Conservation (phyloP, 1,140 invertebrate genomes). For the Euglossa dilemma region DNA sequence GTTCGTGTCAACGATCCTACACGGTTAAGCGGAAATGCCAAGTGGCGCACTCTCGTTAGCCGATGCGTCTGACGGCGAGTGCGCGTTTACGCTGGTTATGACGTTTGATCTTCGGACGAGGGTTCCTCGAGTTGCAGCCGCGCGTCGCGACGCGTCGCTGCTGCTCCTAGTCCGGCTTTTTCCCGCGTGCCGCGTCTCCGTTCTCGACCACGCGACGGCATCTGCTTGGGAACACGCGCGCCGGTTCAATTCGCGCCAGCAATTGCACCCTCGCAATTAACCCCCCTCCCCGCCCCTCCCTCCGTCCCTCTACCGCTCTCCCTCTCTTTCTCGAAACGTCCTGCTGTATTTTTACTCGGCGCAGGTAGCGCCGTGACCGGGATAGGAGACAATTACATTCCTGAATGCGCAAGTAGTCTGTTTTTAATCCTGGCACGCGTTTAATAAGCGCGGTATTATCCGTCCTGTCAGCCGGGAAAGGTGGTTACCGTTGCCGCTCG, state of each 20-base stretch:
- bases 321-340: not conserved
- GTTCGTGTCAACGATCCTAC: slow-evolving; percentile 54
- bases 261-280: not conserved
- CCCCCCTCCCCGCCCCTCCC: no score
- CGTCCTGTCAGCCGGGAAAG: not conserved
- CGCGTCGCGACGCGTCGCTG: not conserved
- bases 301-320: no score
- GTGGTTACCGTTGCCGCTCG: not conserved
- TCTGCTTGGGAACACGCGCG: not conserved
- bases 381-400: slow-evolving; percentile 2
- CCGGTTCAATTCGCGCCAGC: not conserved
- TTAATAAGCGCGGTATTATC: slow-evolving; percentile 45
- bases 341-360: not conserved
- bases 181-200: not conserved
- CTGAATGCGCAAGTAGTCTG: slow-evolving; percentile 32
- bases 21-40: slow-evolving; percentile 52
- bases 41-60: slow-evolving; percentile 57
- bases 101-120: slow-evolving; percentile 48
- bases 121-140: not conserved
- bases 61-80: slow-evolving; percentile 62
- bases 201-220: not conserved
- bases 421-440: slow-evolving; percentile 48
- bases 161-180: no score
- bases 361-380: not conserved
- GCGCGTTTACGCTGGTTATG: slow-evolving; percentile 40